Evolutionary conservation across 2,797 vertebrate genomes (phyloP).

Genomic region (Cyprinodon diabolis): DNA sequence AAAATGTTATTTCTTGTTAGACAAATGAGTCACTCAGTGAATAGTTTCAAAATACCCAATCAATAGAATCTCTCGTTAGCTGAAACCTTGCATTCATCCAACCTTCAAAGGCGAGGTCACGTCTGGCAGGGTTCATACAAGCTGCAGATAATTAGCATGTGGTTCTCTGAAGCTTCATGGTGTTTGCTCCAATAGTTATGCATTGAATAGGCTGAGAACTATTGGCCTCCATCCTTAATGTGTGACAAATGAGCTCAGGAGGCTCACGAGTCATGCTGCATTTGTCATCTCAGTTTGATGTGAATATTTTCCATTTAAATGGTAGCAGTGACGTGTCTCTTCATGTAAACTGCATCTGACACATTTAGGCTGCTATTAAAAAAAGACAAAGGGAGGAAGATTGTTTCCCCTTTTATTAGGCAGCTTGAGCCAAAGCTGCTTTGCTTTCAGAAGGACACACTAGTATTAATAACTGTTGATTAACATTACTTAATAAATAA

Average conservation of each 20-base stretch:
- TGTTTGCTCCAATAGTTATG: constrained; percentile 43
- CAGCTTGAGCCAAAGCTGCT: not conserved
- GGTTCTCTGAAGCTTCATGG: constrained; percentile 38
- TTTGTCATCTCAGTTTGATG: constrained; percentile 31
- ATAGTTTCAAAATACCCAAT: constrained; percentile 36
- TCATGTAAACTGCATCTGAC: not conserved
- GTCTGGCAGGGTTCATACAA: constrained; percentile 27
- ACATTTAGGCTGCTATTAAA: not conserved
- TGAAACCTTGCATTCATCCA: constrained; percentile 19
- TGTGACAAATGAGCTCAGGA: constrained; percentile 46
- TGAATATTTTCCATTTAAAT: constrained; percentile 22
- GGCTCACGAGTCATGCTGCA: constrained; percentile 18
- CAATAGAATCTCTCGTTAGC: constrained; percentile 36
- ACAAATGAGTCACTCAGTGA: constrained; percentile 24
- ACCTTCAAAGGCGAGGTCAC: constrained; percentile 33
- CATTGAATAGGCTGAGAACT: constrained; percentile 45
- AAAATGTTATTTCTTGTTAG: constrained; percentile 26
- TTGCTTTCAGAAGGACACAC: not conserved
- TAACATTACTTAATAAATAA: not conserved
- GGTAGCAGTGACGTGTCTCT: not conserved
- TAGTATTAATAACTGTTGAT: not conserved
- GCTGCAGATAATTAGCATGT: constrained; percentile 40
- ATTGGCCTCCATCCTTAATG: constrained; percentile 30
- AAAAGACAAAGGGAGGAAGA: not conserved
- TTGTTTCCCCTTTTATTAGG: not conserved